phyloP scores from a whole-genome alignment of 2,797 vertebrate genomes.

The Chaenodraco wilsoni region DNA sequence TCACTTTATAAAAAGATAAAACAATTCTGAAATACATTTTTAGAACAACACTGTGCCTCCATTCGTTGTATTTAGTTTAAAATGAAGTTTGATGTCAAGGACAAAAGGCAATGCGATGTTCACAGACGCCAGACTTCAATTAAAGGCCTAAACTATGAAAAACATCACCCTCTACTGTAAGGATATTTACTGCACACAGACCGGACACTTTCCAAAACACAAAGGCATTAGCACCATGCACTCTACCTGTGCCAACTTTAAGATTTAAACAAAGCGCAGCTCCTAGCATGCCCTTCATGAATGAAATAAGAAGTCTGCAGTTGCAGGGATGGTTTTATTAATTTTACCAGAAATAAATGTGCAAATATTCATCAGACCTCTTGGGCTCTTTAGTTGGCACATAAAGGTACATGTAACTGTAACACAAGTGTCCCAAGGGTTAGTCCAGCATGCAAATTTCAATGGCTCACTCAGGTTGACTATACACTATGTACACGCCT shows the following conservation, averaged over 20 bases:
- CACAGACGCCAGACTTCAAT: constrained; percentile 14
- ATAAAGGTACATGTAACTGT: constrained; percentile 58
- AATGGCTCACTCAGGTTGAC: constrained; percentile 67
- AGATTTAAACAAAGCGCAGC: constrained; percentile 32
- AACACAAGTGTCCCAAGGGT: constrained; percentile 66
- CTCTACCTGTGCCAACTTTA: constrained; percentile 36
- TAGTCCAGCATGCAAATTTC: constrained; percentile 81
- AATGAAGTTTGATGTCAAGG: constrained; percentile 32
- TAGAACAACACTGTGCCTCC: neutral
- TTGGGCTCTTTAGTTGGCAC: constrained; percentile 57
- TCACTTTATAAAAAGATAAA: neutral
- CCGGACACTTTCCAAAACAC: constrained; percentile 28
- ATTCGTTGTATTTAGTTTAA: neutral
- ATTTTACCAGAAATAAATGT: constrained; percentile 76
- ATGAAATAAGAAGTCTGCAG: constrained; percentile 67
- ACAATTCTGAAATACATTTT: neutral
- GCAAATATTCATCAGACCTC: constrained; percentile 74
- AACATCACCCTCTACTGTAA: constrained; percentile 17
- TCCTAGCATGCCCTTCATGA: constrained; percentile 11
- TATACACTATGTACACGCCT: constrained; percentile 79
- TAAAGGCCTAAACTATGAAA: constrained; percentile 25
- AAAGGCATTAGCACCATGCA: constrained; percentile 26
- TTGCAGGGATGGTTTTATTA: constrained; percentile 74
- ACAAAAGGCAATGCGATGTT: constrained; percentile 30
- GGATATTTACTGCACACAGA: constrained; percentile 44